A percentile compares a stretch with the other conserved stretches of the same genome.
Evolutionary conservation across 2,888 invertebrate genomes (phyloP).

Genomic region (Acleris emargana): DNA sequence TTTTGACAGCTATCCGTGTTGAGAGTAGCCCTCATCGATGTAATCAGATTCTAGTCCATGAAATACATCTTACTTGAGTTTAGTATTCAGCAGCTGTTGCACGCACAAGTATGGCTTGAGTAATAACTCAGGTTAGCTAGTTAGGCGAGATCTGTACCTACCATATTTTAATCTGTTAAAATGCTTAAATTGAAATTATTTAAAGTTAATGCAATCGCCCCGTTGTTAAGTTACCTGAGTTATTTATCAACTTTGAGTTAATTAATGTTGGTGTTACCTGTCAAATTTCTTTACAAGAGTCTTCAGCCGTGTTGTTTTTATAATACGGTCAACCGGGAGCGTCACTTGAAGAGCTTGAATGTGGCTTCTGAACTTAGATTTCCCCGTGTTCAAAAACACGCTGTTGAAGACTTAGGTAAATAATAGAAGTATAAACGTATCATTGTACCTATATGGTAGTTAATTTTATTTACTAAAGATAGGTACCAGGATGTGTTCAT

Average conservation of each 20-base stretch:
- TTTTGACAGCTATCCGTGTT: no score
- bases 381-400: no score
- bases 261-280: background rate
- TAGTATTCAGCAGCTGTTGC: constrained; percentile 2
- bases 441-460: constrained; percentile 30
- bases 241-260: background rate
- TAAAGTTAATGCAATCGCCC: no score
- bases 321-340: no score
- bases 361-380: no score
- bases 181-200: no score
- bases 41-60: background rate
- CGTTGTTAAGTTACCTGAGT: background rate
- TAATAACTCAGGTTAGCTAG: constrained; percentile 1
- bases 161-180: no score
- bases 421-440: constrained; percentile 17
- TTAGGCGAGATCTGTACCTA: no score
- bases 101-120: constrained; percentile 19
- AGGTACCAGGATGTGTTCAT: constrained; percentile 62
- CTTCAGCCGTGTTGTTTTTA: no score
- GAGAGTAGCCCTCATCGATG: background rate
- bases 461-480: constrained; percentile 46
- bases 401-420: background rate
- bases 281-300: constrained; percentile 8
- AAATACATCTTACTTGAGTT: background rate
- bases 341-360: no score